phyloP scores from a whole-genome alignment of 2,888 invertebrate genomes.

The Mythimna ferrago region DNA sequence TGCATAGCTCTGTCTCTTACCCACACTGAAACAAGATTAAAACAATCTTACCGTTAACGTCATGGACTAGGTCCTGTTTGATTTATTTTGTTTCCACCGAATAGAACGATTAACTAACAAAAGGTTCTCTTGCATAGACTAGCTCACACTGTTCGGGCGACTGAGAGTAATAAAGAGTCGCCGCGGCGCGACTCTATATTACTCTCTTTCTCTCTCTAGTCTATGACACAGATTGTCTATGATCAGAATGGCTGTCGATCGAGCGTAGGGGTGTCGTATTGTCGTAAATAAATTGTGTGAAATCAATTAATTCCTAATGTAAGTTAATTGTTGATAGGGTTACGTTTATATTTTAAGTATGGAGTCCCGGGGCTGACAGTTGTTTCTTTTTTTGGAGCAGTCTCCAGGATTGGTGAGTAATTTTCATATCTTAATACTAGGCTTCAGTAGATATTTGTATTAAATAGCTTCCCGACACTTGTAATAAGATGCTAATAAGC shows the following conservation, averaged over 20 bases:
- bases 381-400: constrained; percentile 73
- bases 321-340: constrained; percentile 67
- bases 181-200: background rate
- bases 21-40: too few species aligned
- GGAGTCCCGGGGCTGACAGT: constrained; percentile 82
- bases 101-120: background rate
- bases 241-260: constrained; percentile 84
- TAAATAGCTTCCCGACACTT: constrained; percentile 65
- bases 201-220: constrained; percentile 14
- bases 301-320: constrained; percentile 76
- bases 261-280: constrained; percentile 79
- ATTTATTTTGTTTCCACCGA: too few species aligned
- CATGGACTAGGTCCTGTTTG: too few species aligned
- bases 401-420: constrained; percentile 81
- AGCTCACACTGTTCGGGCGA: too few species aligned
- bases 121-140: background rate
- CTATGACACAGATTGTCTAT: constrained; percentile 38
- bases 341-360: constrained; percentile 73
- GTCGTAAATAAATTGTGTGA: constrained; percentile 76
- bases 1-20: too few species aligned
- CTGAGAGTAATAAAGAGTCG: too few species aligned
- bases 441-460: constrained; percentile 73
- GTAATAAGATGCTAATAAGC: constrained; percentile 35
- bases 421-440: constrained; percentile 68
- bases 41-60: too few species aligned